These are phyloP conservation scores for Platerodrilus igneus DNA, from an alignment of 2,888 invertebrate genomes.

Conservation along the genomic window DNA sequence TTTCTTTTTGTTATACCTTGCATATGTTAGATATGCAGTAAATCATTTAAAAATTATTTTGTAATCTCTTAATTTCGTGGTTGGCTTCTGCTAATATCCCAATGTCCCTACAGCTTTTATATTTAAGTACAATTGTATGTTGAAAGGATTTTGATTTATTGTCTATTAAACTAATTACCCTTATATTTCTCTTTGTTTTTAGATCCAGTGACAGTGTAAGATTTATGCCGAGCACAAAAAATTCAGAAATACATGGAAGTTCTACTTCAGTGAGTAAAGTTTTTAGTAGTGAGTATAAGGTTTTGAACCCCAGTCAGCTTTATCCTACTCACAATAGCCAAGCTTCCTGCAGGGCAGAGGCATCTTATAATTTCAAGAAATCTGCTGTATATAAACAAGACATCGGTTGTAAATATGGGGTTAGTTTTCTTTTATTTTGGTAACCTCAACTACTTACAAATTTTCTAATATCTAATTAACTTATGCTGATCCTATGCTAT, in stretches of 20 bases:
- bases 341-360: conserved; percentile 27
- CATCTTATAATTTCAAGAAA: conserved; percentile 29
- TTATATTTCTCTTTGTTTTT: conserved; percentile 35
- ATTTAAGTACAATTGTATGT: too few relatives aligned
- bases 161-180: too few relatives aligned
- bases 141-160: too few relatives aligned
- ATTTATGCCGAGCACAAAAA: conserved; percentile 27
- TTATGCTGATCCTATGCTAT: conserved; percentile 15
- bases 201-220: conserved; percentile 59
- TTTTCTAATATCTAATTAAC: conserved; percentile 10
- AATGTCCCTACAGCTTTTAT: too few relatives aligned
- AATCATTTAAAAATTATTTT: too few relatives aligned
- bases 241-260: conserved; percentile 25
- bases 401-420: conserved; percentile 34
- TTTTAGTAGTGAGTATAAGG: conserved; percentile 33
- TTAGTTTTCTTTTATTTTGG: conserved; percentile 33
- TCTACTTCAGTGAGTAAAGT: conserved; percentile 35
- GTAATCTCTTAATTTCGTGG: too few relatives aligned
- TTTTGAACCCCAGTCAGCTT: conserved; percentile 31
- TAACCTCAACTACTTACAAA: too few relatives aligned
- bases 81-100: too few relatives aligned
- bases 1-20: too few relatives aligned
- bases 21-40: too few relatives aligned
- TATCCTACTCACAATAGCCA: conserved; percentile 32
- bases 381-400: conserved; percentile 34